phyloP scores from a whole-genome alignment of 2,888 invertebrate genomes.

The Meta bourneti region DNA sequence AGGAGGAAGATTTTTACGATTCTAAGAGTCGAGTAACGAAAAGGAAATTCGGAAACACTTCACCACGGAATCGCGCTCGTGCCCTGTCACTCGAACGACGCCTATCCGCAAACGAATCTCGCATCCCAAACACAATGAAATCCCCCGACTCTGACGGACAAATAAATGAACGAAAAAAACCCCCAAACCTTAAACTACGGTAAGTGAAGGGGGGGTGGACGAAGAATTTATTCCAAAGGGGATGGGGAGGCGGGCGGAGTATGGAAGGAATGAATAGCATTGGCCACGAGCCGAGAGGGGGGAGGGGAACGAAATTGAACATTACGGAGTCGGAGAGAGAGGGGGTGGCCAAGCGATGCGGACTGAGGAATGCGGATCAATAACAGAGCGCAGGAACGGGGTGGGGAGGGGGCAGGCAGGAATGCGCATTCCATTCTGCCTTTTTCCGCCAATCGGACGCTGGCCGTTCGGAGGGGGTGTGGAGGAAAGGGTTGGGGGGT shows the following conservation, averaged over 20 bases:
- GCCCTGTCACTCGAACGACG: no score
- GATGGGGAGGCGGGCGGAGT: background rate
- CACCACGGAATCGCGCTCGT: no score
- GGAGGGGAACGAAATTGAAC: background rate
- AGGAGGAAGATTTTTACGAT: no score
- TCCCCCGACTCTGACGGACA: no score
- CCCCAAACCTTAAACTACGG: no score
- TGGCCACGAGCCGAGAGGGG: background rate
- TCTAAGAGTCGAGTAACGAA: no score
- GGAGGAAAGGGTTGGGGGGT: slow-evolving; percentile 16
- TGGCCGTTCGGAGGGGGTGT: background rate
- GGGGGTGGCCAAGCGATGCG: no score
- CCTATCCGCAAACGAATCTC: no score
- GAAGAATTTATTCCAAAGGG: background rate
- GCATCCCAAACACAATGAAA: no score
- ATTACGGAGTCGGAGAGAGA: background rate
- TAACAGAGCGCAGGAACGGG: slow-evolving; percentile 26
- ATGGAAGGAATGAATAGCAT: slow-evolving; percentile 39
- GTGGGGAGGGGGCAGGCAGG: slow-evolving; percentile 20
- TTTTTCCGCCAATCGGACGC: slow-evolving; percentile 53
- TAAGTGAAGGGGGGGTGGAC: background rate
- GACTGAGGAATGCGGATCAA: slow-evolving; percentile 63
- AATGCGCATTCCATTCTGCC: slow-evolving; percentile 64
- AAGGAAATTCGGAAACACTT: no score
- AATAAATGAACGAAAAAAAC: no score